These are phyloP conservation scores for Neosilurus mollespiculum DNA, from an alignment of 2,797 vertebrate genomes.

Conservation along the genomic window DNA sequence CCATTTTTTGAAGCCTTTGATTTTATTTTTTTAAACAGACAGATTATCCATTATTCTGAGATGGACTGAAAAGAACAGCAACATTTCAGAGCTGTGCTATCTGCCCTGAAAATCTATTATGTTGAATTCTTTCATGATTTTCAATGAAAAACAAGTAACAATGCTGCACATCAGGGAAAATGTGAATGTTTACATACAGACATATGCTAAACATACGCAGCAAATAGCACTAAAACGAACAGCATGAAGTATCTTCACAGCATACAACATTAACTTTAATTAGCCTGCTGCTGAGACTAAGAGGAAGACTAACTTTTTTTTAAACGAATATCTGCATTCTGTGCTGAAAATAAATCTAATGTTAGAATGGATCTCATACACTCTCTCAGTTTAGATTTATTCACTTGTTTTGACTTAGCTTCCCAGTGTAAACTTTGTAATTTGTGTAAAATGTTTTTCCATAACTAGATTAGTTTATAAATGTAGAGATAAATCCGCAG, in stretches of 20 bases:
- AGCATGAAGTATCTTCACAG: conserved; percentile 38
- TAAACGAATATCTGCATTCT: conserved; percentile 24
- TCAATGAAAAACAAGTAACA: background rate
- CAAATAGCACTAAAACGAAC: background rate
- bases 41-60: background rate
- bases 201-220: conserved; percentile 15
- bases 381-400: background rate
- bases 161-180: background rate
- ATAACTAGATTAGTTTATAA: background rate
- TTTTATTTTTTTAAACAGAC: conserved; percentile 19
- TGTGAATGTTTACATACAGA: background rate
- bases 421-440: background rate
- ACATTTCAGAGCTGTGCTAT: background rate
- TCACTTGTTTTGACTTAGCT: background rate
- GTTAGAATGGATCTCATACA: conserved; percentile 6
- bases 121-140: background rate
- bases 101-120: background rate
- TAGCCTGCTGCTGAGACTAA: conserved; percentile 53
- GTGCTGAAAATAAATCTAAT: conserved; percentile 64
- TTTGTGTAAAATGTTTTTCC: background rate
- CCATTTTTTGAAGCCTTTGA: background rate
- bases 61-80: background rate
- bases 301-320: conserved; percentile 47
- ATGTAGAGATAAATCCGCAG: background rate
- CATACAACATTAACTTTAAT: conserved; percentile 61